Conservation (phyloP, 2,113 vertebrate species). For the Psammodynastes pulverulentus region DNA sequence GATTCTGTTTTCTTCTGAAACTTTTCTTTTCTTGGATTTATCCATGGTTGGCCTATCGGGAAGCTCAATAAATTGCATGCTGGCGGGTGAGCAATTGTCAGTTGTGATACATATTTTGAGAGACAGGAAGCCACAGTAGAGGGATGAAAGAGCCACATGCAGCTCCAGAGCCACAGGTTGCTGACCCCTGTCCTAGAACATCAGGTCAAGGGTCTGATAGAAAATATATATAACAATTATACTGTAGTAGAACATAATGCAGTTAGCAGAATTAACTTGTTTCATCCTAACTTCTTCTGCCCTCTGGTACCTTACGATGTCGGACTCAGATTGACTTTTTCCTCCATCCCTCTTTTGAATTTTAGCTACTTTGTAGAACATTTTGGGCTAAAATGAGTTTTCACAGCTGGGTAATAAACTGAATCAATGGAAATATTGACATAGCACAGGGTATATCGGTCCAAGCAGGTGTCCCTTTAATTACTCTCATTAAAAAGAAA, state of each 20-base stretch:
- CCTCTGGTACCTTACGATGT: constrained; percentile 47
- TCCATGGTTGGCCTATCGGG: no score
- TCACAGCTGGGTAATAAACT: constrained; percentile 78
- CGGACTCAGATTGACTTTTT: constrained; percentile 46
- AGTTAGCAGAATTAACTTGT: constrained; percentile 1
- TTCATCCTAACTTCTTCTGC: constrained; percentile 45
- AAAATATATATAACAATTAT: background rate
- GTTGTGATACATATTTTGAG: no score
- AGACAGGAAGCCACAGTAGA: no score
- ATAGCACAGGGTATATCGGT: constrained; percentile 66
- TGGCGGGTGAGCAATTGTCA: no score
- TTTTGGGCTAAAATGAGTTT: constrained; percentile 71
- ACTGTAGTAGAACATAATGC: background rate
- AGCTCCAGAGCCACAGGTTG: no score
- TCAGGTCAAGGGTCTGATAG: background rate
- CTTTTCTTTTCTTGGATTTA: no score
- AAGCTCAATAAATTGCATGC: no score
- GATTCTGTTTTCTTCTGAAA: no score
- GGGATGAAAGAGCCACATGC: no score
- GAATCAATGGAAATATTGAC: constrained; percentile 78
- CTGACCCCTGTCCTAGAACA: no score
- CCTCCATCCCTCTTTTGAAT: constrained; percentile 42
- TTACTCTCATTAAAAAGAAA: constrained; percentile 73
- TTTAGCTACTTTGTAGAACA: constrained; percentile 66
- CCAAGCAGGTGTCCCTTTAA: constrained; percentile 73